Evolutionary conservation across 2,888 invertebrate species (phyloP).

Genomic region (Tetranychus truncatus): DNA sequence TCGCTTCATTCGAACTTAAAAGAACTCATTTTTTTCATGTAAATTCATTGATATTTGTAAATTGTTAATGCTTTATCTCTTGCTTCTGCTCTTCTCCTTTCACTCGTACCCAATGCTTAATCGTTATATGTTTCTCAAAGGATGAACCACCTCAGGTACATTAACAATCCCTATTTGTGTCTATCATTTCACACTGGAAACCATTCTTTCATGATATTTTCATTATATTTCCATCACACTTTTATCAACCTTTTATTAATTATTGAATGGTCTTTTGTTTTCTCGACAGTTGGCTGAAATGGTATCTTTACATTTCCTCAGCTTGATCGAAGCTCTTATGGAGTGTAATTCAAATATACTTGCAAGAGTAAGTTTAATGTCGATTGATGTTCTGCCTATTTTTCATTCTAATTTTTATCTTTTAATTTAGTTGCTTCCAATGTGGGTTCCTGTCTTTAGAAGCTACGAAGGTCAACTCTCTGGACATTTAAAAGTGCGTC

Average conservation of each 20-base stretch:
- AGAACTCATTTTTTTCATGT: not conserved
- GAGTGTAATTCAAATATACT: conserved; percentile 86
- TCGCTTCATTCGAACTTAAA: not conserved
- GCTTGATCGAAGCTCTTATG: conserved; percentile 75
- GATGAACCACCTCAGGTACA: conserved; percentile 10
- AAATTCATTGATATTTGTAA: not conserved
- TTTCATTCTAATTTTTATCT: not conserved
- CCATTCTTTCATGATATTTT: not conserved
- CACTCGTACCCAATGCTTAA: not conserved
- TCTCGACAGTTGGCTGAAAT: conserved; percentile 68
- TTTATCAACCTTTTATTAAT: not conserved
- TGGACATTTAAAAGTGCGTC: conserved; percentile 62
- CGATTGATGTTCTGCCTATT: not conserved
- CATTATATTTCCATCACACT: not conserved
- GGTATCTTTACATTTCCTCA: conserved; percentile 88
- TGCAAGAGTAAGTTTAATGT: conserved; percentile 31
- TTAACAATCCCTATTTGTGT: not conserved
- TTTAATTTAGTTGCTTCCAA: conserved; percentile 46
- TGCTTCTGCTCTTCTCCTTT: not conserved
- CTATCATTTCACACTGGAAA: not conserved
- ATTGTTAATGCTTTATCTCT: not conserved
- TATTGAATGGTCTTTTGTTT: not conserved
- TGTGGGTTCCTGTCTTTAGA: conserved; percentile 88
- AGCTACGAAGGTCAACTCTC: conserved; percentile 78
- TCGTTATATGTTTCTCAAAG: not conserved